Percentiles rank a stretch among this genome's conserved stretches.
Evolutionary conservation across 2,888 invertebrate species (phyloP).

Genomic region (Girardia tigrina): DNA sequence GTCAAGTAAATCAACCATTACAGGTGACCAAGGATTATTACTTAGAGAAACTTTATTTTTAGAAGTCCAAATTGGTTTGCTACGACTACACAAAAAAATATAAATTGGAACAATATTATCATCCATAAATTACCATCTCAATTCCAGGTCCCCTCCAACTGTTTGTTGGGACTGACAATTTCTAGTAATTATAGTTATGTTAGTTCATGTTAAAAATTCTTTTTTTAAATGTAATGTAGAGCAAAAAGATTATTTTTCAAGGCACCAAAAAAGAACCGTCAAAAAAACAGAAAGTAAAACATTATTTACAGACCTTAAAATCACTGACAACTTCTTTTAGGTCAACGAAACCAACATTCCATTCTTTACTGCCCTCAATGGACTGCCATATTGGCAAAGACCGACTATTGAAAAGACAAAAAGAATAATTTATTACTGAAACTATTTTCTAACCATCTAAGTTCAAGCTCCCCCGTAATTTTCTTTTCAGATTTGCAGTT

Average conservation of each 20-base stretch:
- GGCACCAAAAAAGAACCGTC: neutral
- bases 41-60: neutral
- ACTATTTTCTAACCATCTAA: neutral
- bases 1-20: neutral
- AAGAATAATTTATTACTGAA: neutral
- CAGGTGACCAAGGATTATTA: neutral
- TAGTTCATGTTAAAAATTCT: neutral
- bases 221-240: neutral
- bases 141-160: neutral
- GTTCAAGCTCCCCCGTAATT: neutral
- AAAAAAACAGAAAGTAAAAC: neutral
- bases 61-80: slow-evolving; percentile 33
- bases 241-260: too few relatives aligned
- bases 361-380: neutral
- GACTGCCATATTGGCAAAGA: slow-evolving; percentile 21
- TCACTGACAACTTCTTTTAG: slow-evolving; percentile 6
- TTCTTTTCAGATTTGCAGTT: slow-evolving; percentile 13
- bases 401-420: neutral
- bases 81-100: slow-evolving; percentile 17
- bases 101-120: neutral
- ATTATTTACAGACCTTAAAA: slow-evolving; percentile 12
- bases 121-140: neutral
- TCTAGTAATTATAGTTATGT: neutral
- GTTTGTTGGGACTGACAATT: slow-evolving; percentile 13
- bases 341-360: slow-evolving; percentile 15